Base-by-base conservation (phyloP, 2,888 invertebrate species). In the Leptogaster cylindrica region DNA sequence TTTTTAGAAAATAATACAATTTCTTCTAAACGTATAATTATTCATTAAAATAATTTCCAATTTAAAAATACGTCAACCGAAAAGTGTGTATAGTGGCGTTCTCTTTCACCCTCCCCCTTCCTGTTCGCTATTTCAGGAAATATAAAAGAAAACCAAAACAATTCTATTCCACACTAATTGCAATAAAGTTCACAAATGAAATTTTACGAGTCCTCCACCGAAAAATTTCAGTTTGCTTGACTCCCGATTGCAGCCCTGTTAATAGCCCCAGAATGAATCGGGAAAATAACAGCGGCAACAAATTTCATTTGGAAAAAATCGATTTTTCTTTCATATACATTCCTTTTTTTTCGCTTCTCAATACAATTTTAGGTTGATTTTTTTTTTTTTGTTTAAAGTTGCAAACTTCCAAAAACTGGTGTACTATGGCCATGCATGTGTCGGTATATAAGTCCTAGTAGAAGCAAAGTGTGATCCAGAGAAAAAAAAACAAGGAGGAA, bases 251-350 rank as follows among this genome's bases (percentile, higher is more conserved):
- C 61, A 61, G 61, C 61, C 61, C 44, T 61, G 61, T 61, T 61
- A 61, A 61, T 61, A 61, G 41, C 44, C 27, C 16, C 10, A 61
- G 44, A 61, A 28, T 27, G 44, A 61, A 44, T 27, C 23, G 31
- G 23, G 28, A 44, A 61, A 61, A 61, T 27, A 41, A 27, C 41
- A 61, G 25, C 61, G 28, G 41, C 41, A 41, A 61, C 44, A 61
- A 61, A 61, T 61, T 61, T 44, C 61, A 61, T 61, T 61, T 61
- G 61, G 44, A 61, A 61, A 61, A 46, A 61, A 61, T 61, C 61
- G 61, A 61, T 61, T 61, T 61, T 61, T 61, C 36, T 25, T 25
- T 61, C 61, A 25, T 27, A 61, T 20, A 61, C 14, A 61, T 44
- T 27, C 28, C n/a, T n/a, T n/a, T n/a, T 52, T 41, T 61, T 61